phyloP scores from a whole-genome alignment of 2,797 vertebrate species.

The Cheirogaleus major region DNA sequence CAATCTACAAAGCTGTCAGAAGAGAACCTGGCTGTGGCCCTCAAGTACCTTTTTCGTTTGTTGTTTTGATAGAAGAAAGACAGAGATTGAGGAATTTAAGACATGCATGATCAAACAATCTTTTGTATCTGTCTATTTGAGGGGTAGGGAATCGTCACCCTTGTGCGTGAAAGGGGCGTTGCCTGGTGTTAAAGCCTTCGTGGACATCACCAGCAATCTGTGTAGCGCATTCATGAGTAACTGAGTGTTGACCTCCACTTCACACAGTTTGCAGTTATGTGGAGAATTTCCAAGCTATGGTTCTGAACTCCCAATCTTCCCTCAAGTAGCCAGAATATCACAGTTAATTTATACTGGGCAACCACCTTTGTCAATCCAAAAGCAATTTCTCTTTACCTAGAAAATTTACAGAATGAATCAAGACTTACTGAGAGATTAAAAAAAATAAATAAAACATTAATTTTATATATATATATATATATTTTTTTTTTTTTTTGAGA shows the following conservation, averaged over 20 bases:
- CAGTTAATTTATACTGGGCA: not conserved
- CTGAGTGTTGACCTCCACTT: not conserved
- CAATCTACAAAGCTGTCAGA: not conserved
- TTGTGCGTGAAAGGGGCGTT: not conserved
- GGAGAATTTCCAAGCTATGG: not conserved
- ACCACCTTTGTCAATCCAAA: not conserved
- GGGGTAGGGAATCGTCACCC: not conserved
- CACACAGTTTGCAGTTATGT: not conserved
- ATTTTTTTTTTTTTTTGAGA: no score
- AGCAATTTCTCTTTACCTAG: not conserved
- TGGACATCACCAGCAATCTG: not conserved
- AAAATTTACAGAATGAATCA: not conserved
- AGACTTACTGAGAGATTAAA: not conserved
- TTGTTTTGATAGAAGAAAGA: not conserved
- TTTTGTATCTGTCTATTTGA: not conserved
- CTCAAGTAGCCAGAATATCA: not conserved
- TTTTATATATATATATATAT: no score
- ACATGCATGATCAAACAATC: not conserved
- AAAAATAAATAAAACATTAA: not conserved
- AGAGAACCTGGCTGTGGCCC: not conserved
- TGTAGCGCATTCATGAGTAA: not conserved
- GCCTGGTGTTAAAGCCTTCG: not conserved
- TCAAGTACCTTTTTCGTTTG: not conserved
- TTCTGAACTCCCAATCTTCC: not conserved
- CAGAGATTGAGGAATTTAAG: not conserved